phyloP scores from a whole-genome alignment of 1,140 invertebrate genomes.

The Brachystomella parvula region DNA sequence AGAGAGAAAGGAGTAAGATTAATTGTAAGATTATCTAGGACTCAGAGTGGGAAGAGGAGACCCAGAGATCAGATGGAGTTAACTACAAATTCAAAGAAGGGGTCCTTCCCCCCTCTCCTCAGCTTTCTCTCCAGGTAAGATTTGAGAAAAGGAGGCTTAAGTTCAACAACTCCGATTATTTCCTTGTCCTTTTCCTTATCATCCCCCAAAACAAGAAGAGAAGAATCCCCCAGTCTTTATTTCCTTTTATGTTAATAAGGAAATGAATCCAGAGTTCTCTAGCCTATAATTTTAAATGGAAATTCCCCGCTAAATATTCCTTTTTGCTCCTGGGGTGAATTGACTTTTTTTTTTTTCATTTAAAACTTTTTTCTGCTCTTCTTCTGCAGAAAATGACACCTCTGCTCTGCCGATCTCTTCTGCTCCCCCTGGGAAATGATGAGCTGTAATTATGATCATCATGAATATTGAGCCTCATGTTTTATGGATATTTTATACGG shows the following conservation, averaged over 20 bases:
- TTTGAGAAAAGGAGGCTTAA: not conserved
- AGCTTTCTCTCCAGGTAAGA: not conserved
- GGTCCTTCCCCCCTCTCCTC: no score
- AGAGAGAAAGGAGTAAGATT: not conserved
- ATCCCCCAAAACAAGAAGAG: not conserved
- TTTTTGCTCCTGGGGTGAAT: not conserved
- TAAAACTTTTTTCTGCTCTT: no score
- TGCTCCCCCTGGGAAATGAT: not conserved
- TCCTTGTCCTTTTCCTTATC: not conserved
- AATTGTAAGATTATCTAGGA: not conserved
- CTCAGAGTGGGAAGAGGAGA: not conserved
- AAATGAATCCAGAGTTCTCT: not conserved
- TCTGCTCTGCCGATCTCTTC: no score
- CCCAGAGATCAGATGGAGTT: not conserved
- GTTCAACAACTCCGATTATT: not conserved
- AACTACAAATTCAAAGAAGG: not conserved
- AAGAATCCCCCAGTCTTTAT: not conserved
- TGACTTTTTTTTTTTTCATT: no score
- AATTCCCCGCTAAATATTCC: not conserved
- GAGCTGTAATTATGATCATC: slow-evolving; percentile 8
- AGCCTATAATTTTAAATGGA: slow-evolving; percentile 4
- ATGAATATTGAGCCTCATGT: slow-evolving; percentile 1
- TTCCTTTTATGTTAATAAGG: slow-evolving; percentile 3
- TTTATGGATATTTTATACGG: not conserved
- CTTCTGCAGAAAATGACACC: no score